These are phyloP conservation scores for Stomorhina lunata DNA, from an alignment of 2,888 invertebrate genomes.

Conservation along the genomic window DNA sequence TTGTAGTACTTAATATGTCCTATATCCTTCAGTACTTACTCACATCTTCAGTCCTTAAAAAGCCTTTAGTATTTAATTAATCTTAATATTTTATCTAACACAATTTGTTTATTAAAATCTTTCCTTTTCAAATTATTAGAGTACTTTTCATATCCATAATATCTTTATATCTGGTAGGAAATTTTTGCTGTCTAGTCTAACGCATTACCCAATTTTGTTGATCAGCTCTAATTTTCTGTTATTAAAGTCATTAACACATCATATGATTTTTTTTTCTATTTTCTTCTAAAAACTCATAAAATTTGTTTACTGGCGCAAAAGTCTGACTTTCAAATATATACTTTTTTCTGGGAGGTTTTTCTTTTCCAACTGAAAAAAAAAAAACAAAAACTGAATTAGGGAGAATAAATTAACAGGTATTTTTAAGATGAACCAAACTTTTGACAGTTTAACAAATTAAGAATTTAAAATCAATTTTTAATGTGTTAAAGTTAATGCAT, in stretches of 20 bases:
- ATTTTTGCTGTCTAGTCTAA: not conserved
- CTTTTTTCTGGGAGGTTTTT: not conserved
- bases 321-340: not conserved
- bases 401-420: not conserved
- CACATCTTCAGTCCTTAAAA: no score
- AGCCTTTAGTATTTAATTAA: no score
- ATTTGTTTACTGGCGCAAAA: not conserved
- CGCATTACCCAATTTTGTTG: not conserved
- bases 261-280: not conserved
- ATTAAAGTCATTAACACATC: not conserved
- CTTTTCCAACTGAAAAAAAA: not conserved
- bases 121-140: no score
- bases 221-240: not conserved
- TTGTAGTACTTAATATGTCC: no score
- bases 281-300: not conserved
- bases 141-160: no score
- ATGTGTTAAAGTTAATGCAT: no score
- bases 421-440: not conserved
- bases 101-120: no score
- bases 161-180: no score
- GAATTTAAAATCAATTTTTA: no score
- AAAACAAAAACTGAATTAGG: not conserved
- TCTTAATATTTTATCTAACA: no score
- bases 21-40: no score
- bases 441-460: no score